These are phyloP conservation scores for Oncorhynchus mykiss DNA, from an alignment of 2,113 vertebrate species.

Conservation along the genomic window DNA sequence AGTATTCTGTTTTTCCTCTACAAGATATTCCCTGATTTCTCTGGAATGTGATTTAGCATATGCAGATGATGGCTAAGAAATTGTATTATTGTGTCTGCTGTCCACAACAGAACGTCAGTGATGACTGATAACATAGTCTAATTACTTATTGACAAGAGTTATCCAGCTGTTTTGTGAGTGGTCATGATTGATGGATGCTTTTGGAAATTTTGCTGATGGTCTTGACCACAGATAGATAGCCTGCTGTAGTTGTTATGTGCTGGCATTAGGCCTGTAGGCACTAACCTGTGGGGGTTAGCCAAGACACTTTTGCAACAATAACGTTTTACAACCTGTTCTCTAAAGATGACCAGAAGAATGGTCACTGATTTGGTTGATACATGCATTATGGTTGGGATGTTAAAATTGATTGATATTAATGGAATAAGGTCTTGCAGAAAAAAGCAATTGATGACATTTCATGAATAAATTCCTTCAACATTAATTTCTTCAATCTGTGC, in stretches of 20 bases:
- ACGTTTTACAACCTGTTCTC: neutral
- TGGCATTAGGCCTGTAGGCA: neutral
- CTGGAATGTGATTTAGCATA: too few species aligned
- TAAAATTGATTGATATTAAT: neutral
- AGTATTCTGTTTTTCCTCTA: neutral
- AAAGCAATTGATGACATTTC: neutral
- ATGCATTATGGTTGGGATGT: neutral
- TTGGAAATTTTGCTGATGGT: neutral
- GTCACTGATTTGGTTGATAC: neutral
- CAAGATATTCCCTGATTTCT: neutral
- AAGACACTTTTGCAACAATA: neutral
- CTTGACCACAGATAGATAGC: neutral
- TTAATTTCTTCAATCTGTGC: neutral
- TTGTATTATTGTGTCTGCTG: neutral
- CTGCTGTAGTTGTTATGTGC: neutral
- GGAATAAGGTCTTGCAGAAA: neutral
- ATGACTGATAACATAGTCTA: neutral
- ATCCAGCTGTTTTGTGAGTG: too few species aligned
- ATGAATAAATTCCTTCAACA: neutral
- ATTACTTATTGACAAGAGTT: too few species aligned
- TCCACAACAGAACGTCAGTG: neutral
- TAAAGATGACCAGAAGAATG: neutral
- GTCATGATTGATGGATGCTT: neutral
- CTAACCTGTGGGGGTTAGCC: neutral
- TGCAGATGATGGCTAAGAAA: too few species aligned